Evolutionary conservation across 2,113 vertebrate genomes (phyloP), one percentile per base, ranked within the genome.

Genomic region (Pelvicachromis taeniatus): DNA sequence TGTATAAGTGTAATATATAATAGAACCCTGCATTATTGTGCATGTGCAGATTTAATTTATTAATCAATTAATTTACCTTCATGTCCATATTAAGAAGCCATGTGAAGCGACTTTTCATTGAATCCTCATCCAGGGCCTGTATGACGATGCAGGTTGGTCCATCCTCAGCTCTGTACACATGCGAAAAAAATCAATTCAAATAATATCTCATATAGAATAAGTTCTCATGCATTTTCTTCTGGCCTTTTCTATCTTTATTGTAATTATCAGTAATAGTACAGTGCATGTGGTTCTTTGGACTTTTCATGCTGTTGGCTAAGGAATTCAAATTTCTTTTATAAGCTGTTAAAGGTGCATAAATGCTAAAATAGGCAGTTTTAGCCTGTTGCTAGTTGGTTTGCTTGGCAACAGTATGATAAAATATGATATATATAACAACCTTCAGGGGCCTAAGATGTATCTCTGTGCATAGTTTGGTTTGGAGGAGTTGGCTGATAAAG

Each of bases 21-120:
- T 31, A 50, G 68, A 50, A 50, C 42, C 45, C 70, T 75, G 68
- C 68, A 31, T 50, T 48, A 12, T 50, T 31, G 11, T 48, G 16
- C 23, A 19, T 31, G 42, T 50, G 68, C 0, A 50, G 17, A 50
- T 31, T 75, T 70, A 21, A 45, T 70, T 50, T 50, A 75, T 31
- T 31, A 73, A 26, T 19, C 48, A 75, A 52, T 50, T 0, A 23
- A 26, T 81, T 75, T 91, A 95, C 97, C 97, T 97, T 97, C 2
- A 97, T 89, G 1, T 97, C 96, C 93, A 96, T 90, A 77, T 96
- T 97, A 6, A 97, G 95, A 75, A 97, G 96, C 97, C 97, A 97
- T 1, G 95, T 97, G 84, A 97, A 84, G 68, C 3, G 94, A 3
- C 96, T 96, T 45, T 50, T 90, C 6, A 68, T 6, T 1, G 53